Percentiles rank a stretch among this genome's conserved stretches.
These are phyloP conservation scores for Sebastes aleutianus DNA, from an alignment of 2,797 vertebrate genomes.

Conservation along the genomic window DNA sequence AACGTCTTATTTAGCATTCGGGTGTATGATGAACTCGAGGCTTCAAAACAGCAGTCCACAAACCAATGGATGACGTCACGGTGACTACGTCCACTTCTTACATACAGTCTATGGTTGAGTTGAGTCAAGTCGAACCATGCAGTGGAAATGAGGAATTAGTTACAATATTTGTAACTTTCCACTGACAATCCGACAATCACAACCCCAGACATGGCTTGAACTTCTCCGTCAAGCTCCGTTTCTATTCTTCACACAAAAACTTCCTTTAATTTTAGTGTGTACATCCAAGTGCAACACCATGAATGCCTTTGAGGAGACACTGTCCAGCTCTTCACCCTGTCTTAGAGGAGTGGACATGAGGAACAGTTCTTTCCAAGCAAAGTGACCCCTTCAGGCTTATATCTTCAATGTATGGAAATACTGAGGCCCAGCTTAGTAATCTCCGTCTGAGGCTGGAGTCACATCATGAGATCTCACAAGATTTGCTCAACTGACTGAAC, in stretches of 20 bases:
- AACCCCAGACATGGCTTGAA: background rate
- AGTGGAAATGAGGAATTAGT: background rate
- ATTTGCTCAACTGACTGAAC: constrained; percentile 28
- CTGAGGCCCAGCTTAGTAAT: background rate
- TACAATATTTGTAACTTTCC: too few species aligned
- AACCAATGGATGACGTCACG: too few species aligned
- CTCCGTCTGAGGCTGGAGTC: constrained; percentile 15
- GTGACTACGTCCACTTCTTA: too few species aligned
- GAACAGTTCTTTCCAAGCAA: background rate
- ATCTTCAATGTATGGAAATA: constrained; percentile 31
- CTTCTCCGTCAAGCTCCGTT: background rate
- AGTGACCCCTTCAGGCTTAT: background rate
- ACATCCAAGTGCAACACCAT: background rate
- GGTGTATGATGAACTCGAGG: too few species aligned
- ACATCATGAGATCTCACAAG: constrained; percentile 24
- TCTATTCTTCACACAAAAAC: background rate
- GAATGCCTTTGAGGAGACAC: background rate
- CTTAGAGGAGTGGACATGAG: background rate
- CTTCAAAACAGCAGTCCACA: too few species aligned
- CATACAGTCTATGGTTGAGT: too few species aligned
- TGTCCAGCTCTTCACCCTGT: background rate
- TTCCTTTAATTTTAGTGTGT: background rate
- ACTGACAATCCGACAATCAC: too few species aligned
- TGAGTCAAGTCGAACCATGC: background rate
- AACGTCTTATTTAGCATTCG: too few species aligned